Base-by-base conservation (phyloP, 2,888 invertebrate species). In the Acheta domesticus region DNA sequence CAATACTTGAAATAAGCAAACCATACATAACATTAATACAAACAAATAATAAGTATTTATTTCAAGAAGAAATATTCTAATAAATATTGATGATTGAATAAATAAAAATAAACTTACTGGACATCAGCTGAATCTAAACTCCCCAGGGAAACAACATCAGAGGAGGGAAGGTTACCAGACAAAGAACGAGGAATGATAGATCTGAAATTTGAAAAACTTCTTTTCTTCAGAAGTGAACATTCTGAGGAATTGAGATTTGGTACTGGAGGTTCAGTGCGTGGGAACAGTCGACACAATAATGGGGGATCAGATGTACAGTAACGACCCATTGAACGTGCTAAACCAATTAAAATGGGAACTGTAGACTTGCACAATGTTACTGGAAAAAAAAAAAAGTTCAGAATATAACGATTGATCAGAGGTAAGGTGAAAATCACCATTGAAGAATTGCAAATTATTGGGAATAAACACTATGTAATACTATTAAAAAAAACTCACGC, bases 171-270 rank as follows among this genome's bases (percentile, higher is more conserved):
- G 86, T 93, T 94, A 11, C 94, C 93, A 0, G 97, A 97, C 84
- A 98, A 89, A 23, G 97, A 97, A 50, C 96, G 91, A 0, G 97
- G 97, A 85, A 98, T 95, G 76, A 98, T 97, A 0, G 96, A 93
- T 77, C 97, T 90, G 84, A 88, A 89, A 80, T 85, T 87, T 74
- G 87, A 86, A 82, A 89, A 89, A 78, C 87, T 86, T 76, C 85
- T 85, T 82, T 87, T 86, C 80, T 84, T 85, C 21, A 81, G 79
- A 4, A 82, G 49, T 77, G 82, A 81, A 2, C 80, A 74, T n/a
- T 62, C 62, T 19, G 16, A 19, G 16, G 62, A 14, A 16, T 62
- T 62, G 4, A 62, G 62, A n/a, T 62, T 62, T 16, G 93, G 81
- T 87, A 84, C 87, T 83, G 87, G 91, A 83, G 93, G 92, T 79